Conservation (phyloP, 2,797 vertebrate genomes). For the Acestrorhynchus altus region DNA sequence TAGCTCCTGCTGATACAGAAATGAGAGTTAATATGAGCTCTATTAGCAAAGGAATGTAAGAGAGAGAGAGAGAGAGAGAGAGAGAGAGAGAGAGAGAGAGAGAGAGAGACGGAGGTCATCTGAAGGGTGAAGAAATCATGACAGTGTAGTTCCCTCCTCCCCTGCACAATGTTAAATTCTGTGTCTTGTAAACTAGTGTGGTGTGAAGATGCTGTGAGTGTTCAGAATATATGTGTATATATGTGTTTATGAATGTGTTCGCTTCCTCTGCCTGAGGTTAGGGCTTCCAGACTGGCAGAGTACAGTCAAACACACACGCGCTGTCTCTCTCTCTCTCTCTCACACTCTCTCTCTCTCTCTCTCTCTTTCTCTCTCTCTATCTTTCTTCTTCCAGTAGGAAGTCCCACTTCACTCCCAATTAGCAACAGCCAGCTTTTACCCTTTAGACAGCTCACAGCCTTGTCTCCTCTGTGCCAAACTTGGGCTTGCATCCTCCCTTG, state of each 20-base stretch:
- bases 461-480: slow-evolving; percentile 34
- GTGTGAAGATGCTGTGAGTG: slow-evolving; percentile 42
- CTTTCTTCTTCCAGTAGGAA: slow-evolving; percentile 39
- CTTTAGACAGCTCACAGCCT: slow-evolving; percentile 58
- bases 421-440: slow-evolving; percentile 46
- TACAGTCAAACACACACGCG: not conserved
- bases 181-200: slow-evolving; percentile 23
- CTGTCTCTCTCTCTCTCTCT: not conserved
- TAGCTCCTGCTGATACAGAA: not conserved
- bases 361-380: not conserved
- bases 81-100: slow-evolving; percentile 22
- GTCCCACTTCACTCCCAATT: slow-evolving; percentile 60
- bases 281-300: slow-evolving; percentile 36
- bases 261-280: slow-evolving; percentile 46
- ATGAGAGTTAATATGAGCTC: slow-evolving; percentile 20
- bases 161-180: slow-evolving; percentile 18
- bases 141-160: slow-evolving; percentile 8
- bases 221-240: too few species aligned
- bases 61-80: slow-evolving; percentile 22
- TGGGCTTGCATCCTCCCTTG: slow-evolving; percentile 43
- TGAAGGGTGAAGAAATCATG: slow-evolving; percentile 36
- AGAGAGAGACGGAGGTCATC: slow-evolving; percentile 35
- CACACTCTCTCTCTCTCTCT: not conserved
- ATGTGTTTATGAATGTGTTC: slow-evolving; percentile 24
- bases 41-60: slow-evolving; percentile 28